These are phyloP conservation scores for Eupithecia abbreviata DNA, from an alignment of 2,888 invertebrate species.

Conservation along the genomic window DNA sequence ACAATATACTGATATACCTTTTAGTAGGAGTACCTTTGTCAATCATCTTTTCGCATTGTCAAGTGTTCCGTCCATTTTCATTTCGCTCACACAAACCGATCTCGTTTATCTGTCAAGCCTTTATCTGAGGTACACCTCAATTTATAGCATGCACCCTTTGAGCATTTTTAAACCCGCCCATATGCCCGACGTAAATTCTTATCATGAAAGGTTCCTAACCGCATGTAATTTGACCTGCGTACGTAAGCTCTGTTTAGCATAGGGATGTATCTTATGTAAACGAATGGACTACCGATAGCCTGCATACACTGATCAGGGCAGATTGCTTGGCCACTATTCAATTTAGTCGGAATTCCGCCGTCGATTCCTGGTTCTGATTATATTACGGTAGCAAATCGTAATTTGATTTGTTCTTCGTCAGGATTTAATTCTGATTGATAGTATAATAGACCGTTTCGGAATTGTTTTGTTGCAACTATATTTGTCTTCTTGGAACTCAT, in stretches of 20 bases:
- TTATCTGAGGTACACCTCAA: constrained; percentile 1
- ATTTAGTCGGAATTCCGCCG: constrained; percentile 22
- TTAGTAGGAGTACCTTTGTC: not conserved
- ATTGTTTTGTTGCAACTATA: not conserved
- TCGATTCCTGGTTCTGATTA: constrained; percentile 15
- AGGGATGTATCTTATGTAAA: constrained; percentile 54
- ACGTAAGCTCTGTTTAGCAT: constrained; percentile 51
- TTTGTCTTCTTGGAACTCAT: not conserved
- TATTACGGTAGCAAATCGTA: constrained; percentile 18
- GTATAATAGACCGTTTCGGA: not conserved
- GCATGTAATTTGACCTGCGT: constrained; percentile 35
- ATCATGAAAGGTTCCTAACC: constrained; percentile 34
- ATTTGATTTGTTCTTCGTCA: constrained; percentile 13
- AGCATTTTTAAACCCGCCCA: constrained; percentile 21
- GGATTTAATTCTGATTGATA: not conserved
- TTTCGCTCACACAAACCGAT: not conserved
- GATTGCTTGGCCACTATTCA: constrained; percentile 40
- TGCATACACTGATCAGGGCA: constrained; percentile 49
- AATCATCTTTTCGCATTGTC: not conserved
- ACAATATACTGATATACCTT: not conserved
- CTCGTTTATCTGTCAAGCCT: constrained; percentile 11
- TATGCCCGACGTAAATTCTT: constrained; percentile 27
- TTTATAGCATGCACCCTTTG: constrained; percentile 21
- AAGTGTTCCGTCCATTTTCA: constrained; percentile 13
- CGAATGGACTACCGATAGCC: constrained; percentile 53